Evolutionary conservation across 2,888 invertebrate species (phyloP).

Genomic region (Reticulitermes lucifugus): DNA sequence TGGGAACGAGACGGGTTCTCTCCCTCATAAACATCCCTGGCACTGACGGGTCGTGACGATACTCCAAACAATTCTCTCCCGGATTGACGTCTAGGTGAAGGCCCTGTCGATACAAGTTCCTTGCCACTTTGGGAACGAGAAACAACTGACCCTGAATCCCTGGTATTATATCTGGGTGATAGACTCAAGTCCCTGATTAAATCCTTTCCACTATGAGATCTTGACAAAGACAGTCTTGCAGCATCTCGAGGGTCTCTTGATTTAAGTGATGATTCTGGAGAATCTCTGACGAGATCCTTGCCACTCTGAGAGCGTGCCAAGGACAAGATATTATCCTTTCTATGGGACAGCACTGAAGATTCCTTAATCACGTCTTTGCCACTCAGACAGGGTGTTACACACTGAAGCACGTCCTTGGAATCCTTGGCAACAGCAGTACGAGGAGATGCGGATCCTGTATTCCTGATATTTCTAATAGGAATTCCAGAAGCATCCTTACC

Average conservation of each 20-base stretch:
- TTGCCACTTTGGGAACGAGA: background rate
- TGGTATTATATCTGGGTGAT: background rate
- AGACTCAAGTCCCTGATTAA: background rate
- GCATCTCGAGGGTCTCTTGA: background rate
- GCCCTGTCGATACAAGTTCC: background rate
- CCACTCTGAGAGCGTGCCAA: conserved; percentile 15
- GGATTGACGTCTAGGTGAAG: background rate
- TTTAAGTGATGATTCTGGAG: background rate
- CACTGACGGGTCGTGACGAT: background rate
- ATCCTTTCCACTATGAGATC: conserved; percentile 25
- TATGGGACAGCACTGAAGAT: background rate
- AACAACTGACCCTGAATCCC: background rate
- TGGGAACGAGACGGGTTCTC: background rate
- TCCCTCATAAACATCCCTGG: background rate
- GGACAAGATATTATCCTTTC: conserved; percentile 2
- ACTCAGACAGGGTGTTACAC: background rate
- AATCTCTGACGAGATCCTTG: background rate
- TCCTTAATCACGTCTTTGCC: conserved; percentile 10
- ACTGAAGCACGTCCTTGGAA: background rate
- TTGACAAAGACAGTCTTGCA: background rate
- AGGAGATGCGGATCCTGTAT: background rate
- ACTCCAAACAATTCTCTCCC: background rate
- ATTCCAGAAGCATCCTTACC: conserved; percentile 2
- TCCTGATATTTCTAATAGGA: background rate
- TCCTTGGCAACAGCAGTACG: background rate